Conservation (phyloP, 1,140 invertebrate genomes). For the Drosophila auraria region DNA sequence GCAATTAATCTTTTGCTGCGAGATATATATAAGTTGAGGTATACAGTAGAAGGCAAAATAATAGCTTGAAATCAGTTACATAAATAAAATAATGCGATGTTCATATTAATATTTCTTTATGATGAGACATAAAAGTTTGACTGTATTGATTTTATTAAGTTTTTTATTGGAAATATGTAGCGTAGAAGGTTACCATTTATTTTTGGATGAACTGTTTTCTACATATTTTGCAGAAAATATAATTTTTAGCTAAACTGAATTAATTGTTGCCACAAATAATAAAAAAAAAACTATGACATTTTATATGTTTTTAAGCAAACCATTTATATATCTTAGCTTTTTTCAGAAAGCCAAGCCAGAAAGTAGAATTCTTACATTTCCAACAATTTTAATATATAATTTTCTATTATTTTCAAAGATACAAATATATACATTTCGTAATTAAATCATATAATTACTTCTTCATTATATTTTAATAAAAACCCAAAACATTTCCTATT, state of each 20-base stretch:
- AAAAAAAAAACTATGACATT: too few relatives aligned
- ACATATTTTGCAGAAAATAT: too few relatives aligned
- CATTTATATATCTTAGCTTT: not conserved
- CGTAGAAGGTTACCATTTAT: too few relatives aligned
- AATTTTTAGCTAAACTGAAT: too few relatives aligned
- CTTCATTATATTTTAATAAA: not conserved
- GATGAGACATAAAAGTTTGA: not conserved
- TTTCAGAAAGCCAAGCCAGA: too few relatives aligned
- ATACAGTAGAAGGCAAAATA: slow-evolving; percentile 18
- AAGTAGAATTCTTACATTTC: not conserved
- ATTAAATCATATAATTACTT: not conserved
- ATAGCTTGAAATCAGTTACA: not conserved
- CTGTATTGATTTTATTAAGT: not conserved
- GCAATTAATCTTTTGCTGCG: slow-evolving; percentile 71
- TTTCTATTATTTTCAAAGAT: too few relatives aligned
- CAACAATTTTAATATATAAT: not conserved
- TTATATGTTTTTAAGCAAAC: not conserved
- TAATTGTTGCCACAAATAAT: too few relatives aligned
- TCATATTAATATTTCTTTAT: not conserved
- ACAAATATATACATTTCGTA: too few relatives aligned
- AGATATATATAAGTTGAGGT: slow-evolving; percentile 26
- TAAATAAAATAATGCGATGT: not conserved
- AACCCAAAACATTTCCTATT: slow-evolving; percentile 1
- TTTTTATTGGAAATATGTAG: not conserved
- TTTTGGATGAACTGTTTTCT: too few relatives aligned